Percentiles rank a stretch among this genome's conserved stretches.
Conservation (phyloP, 2,797 vertebrate genomes). For the Astyanax mexicanus region DNA sequence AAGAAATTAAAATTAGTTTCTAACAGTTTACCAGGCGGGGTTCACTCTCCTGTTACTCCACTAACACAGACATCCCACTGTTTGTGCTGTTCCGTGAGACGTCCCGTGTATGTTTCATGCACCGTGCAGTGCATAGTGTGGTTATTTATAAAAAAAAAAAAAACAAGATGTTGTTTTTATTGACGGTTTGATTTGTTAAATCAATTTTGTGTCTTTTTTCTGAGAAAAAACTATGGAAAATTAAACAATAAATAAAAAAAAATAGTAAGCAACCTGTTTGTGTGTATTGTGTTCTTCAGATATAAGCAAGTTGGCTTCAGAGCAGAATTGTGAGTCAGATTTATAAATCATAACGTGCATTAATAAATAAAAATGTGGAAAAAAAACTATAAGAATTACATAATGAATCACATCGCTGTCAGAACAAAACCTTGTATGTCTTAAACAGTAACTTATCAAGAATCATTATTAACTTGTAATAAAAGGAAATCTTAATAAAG, state of each 20-base stretch:
- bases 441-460: no score
- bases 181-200: slow-evolving; percentile 76
- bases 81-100: slow-evolving; percentile 68
- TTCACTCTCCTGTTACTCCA: background rate
- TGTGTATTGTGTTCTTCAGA: slow-evolving; percentile 66
- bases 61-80: slow-evolving; percentile 17
- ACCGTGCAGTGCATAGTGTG: slow-evolving; percentile 73
- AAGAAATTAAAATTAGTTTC: background rate
- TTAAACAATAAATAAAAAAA: slow-evolving; percentile 53
- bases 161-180: slow-evolving; percentile 67
- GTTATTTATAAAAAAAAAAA: slow-evolving; percentile 66
- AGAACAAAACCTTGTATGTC: no score
- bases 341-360: background rate
- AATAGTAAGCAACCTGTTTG: slow-evolving; percentile 53
- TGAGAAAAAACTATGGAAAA: slow-evolving; percentile 74
- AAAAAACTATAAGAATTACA: no score
- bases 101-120: slow-evolving; percentile 68
- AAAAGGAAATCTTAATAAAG: no score
- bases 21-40: background rate
- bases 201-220: slow-evolving; percentile 77
- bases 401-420: no score
- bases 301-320: background rate
- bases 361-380: no score
- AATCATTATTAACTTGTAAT: no score
- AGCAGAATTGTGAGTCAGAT: background rate